A percentile compares a stretch with the other conserved stretches of the same genome.
phyloP scores from a whole-genome alignment of 2,113 vertebrate genomes.

The Vireo altiloquus region DNA sequence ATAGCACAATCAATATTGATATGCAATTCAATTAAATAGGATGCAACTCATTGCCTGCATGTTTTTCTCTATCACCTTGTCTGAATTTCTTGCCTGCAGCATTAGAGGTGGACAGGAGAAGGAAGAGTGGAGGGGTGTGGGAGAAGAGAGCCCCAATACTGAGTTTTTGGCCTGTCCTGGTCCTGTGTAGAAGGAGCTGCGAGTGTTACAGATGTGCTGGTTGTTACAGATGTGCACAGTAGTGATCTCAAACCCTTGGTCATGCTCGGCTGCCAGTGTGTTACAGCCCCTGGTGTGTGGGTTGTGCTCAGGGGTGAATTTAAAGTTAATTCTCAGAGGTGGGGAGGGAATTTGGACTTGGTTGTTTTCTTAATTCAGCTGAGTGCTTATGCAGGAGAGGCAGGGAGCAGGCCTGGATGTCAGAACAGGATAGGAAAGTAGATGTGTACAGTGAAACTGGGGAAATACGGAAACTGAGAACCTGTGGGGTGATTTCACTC shows the following conservation, averaged over 20 bases:
- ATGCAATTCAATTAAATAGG: constrained; percentile 56
- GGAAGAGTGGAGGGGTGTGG: neutral
- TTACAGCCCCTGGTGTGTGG: neutral
- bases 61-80: neutral
- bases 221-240: too few species aligned
- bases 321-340: neutral
- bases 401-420: neutral
- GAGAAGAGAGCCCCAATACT: neutral
- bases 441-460: neutral
- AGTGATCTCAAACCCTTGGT: neutral
- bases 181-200: neutral
- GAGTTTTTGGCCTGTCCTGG: neutral
- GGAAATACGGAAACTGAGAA: neutral
- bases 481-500: neutral
- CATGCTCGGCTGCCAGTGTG: fast-evolving
- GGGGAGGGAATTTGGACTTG: neutral
- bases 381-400: neutral
- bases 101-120: neutral
- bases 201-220: neutral
- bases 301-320: neutral
- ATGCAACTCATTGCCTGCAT: neutral
- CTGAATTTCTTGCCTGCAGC: neutral
- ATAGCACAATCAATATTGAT: constrained; percentile 56
- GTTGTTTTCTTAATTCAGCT: neutral
- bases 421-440: neutral